Percentiles rank a stretch among this genome's conserved stretches.
phyloP scores from a whole-genome alignment of 1,140 invertebrate genomes.

The Caerostris darwini region DNA sequence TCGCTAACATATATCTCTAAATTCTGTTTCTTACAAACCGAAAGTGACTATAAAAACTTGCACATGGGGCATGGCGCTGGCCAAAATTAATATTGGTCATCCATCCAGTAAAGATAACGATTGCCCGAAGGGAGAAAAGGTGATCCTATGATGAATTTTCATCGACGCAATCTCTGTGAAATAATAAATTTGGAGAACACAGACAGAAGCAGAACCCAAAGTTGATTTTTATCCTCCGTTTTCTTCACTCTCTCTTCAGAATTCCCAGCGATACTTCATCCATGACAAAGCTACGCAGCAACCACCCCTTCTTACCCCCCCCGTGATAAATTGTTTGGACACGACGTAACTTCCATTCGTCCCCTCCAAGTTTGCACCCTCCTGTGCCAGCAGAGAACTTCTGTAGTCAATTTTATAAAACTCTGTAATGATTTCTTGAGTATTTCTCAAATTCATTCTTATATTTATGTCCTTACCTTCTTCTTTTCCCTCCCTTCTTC shows the following conservation, averaged over 20 bases:
- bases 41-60: background rate
- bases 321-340: constrained; percentile 50
- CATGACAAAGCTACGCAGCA: constrained; percentile 39
- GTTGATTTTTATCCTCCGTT: background rate
- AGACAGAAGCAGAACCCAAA: background rate
- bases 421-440: constrained; percentile 54
- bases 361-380: background rate
- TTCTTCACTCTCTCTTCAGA: background rate
- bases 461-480: background rate
- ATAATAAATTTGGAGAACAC: constrained; percentile 29
- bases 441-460: constrained; percentile 38
- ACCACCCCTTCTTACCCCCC: background rate
- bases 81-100: background rate
- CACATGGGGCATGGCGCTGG: background rate
- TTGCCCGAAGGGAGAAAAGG: background rate
- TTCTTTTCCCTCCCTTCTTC: no score
- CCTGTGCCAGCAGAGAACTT: background rate
- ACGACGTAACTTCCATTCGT: background rate
- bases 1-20: no score
- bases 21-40: no score
- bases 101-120: background rate
- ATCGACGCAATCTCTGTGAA: constrained; percentile 34
- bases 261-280: constrained; percentile 39
- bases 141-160: constrained; percentile 17
- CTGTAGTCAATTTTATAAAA: constrained; percentile 57